Percentiles rank a stretch among this genome's conserved stretches.
These are phyloP conservation scores for Epicampocera succincta DNA, from an alignment of 2,888 invertebrate genomes.

Conservation along the genomic window DNA sequence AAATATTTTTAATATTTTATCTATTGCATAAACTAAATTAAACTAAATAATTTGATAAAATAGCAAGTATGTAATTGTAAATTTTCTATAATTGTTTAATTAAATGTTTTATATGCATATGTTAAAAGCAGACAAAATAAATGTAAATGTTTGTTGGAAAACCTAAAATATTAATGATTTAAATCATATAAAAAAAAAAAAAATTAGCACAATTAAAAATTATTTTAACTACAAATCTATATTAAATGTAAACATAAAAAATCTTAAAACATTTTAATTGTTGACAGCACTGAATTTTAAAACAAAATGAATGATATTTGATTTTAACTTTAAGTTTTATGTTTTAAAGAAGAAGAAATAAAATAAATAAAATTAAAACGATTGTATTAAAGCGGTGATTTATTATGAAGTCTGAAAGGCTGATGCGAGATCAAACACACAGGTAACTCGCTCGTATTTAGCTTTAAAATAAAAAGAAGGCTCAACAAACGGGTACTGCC, in stretches of 20 bases:
- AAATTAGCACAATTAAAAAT: conserved; percentile 53
- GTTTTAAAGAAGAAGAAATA: conserved; percentile 60
- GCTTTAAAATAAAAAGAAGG: no score
- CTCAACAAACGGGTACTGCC: no score
- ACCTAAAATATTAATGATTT: conserved; percentile 18
- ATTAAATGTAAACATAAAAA: conserved; percentile 57
- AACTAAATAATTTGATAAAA: not conserved
- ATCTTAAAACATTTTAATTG: conserved; percentile 68
- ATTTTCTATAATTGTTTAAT: conserved; percentile 56
- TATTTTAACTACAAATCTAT: conserved; percentile 55
- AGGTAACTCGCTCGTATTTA: no score
- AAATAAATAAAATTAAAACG: conserved; percentile 53
- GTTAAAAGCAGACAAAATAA: conserved; percentile 33
- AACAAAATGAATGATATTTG: conserved; percentile 61
- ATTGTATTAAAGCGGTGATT: conserved; percentile 53
- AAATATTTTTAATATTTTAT: not conserved
- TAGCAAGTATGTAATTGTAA: conserved; percentile 49
- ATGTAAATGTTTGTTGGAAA: conserved; percentile 49
- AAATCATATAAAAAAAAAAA: conserved; percentile 26
- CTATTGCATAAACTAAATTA: not conserved
- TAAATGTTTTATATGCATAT: conserved; percentile 57
- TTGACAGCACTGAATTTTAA: conserved; percentile 69
- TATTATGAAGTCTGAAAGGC: not conserved
- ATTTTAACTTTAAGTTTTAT: conserved; percentile 66
- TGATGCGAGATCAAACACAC: not conserved